Percentiles rank a stretch among this genome's conserved stretches.
phyloP scores from a whole-genome alignment of 1,140 invertebrate genomes.

The Drosophila lacertosa region DNA sequence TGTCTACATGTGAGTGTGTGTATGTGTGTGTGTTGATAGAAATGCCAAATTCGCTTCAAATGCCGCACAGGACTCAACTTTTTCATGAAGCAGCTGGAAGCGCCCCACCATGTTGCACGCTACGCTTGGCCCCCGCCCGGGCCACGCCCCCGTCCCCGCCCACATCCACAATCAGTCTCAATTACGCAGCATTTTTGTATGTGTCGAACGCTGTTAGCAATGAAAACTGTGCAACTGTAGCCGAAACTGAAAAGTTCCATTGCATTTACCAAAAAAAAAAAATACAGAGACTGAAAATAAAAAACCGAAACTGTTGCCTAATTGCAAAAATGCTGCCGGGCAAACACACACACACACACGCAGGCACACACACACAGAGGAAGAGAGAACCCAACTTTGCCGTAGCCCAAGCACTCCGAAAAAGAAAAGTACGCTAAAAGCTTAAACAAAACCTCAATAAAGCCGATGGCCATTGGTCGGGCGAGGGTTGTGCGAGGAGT shows the following conservation, averaged over 20 bases:
- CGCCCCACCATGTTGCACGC: neutral
- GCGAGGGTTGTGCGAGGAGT: neutral
- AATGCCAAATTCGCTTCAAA: slow-evolving; percentile 35
- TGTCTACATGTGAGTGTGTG: neutral
- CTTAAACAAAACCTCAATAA: slow-evolving; percentile 81
- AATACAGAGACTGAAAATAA: slow-evolving; percentile 58
- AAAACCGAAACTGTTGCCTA: slow-evolving; percentile 74
- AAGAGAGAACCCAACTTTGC: slow-evolving; percentile 48
- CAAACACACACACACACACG: slow-evolving; percentile 54
- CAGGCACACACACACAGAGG: slow-evolving; percentile 12
- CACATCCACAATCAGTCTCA: slow-evolving; percentile 69
- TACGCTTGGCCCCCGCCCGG: neutral
- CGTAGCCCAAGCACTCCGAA: slow-evolving; percentile 36
- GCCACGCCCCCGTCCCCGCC: slow-evolving; percentile 1
- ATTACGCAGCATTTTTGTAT: slow-evolving; percentile 77
- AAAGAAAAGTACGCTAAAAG: slow-evolving; percentile 77
- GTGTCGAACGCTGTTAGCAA: slow-evolving; percentile 75
- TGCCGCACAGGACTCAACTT: slow-evolving; percentile 36
- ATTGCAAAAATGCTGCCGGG: slow-evolving; percentile 80
- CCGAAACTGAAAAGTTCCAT: slow-evolving; percentile 75
- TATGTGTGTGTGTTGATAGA: slow-evolving; percentile 20
- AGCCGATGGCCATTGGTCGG: slow-evolving; percentile 54
- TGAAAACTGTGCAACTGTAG: slow-evolving; percentile 73
- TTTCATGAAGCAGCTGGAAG: slow-evolving; percentile 24
- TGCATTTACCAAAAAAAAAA: slow-evolving; percentile 64